phyloP scores from a whole-genome alignment of 2,797 vertebrate species.

The Sarcophilus harrisii region DNA sequence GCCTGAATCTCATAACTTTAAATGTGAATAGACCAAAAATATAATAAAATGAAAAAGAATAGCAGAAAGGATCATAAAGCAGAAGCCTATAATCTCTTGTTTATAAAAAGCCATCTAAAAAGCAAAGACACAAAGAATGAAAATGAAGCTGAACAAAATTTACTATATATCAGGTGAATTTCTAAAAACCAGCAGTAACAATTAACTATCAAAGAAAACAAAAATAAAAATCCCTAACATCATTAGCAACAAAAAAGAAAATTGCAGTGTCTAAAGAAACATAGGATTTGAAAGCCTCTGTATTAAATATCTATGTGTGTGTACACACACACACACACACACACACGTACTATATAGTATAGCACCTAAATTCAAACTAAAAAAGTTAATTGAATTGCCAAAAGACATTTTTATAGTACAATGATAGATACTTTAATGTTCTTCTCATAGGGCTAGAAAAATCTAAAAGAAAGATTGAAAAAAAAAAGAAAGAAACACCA shows the following conservation, averaged over 20 bases:
- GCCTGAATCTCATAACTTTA: neutral
- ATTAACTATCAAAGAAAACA: neutral
- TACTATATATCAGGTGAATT: neutral
- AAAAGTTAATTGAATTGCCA: neutral
- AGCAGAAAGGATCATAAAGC: neutral
- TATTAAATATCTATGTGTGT: neutral
- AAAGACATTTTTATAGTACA: neutral
- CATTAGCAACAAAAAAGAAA: neutral
- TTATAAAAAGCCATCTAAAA: neutral
- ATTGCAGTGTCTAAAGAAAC: neutral
- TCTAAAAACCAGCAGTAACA: neutral
- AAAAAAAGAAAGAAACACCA: neutral
- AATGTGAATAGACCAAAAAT: neutral
- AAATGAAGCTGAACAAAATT: neutral
- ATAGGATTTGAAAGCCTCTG: neutral
- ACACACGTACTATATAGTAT: neutral
- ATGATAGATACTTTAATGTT: neutral
- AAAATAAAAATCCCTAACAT: neutral
- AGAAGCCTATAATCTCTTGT: neutral
- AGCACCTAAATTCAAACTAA: neutral
- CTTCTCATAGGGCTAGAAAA: neutral
- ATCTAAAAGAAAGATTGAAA: neutral
- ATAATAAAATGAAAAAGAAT: neutral
- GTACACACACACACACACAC: neutral
- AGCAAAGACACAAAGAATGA: neutral